Evolutionary conservation across 1,140 invertebrate genomes (phyloP).

Genomic region (Apis dorsata): DNA sequence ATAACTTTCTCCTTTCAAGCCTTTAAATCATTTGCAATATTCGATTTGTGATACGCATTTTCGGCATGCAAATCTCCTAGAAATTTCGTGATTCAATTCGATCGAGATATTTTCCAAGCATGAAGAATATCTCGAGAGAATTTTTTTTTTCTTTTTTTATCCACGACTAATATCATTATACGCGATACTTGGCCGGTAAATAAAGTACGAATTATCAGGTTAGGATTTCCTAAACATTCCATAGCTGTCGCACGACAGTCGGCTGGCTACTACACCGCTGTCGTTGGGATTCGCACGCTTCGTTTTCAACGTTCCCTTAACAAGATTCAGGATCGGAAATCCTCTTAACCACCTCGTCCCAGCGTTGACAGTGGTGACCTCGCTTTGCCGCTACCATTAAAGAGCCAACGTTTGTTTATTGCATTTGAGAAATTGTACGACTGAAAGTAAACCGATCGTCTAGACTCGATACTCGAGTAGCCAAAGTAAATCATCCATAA

Average conservation of each 20-base stretch:
- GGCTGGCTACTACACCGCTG: conserved; percentile 26
- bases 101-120: too few species aligned
- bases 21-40: too few species aligned
- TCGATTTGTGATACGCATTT: too few species aligned
- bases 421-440: background rate
- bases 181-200: too few species aligned
- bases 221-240: conserved; percentile 39
- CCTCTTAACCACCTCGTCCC: conserved; percentile 70
- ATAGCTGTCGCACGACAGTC: background rate
- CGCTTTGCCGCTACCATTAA: conserved; percentile 50
- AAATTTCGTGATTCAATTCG: background rate
- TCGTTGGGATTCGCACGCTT: conserved; percentile 75
- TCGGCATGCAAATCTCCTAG: too few species aligned
- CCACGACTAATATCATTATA: too few species aligned
- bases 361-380: conserved; percentile 68
- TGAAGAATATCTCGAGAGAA: too few species aligned
- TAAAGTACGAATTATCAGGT: background rate
- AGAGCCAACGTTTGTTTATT: conserved; percentile 2
- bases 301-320: conserved; percentile 74
- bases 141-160: too few species aligned
- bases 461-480: conserved; percentile 22
- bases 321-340: conserved; percentile 73
- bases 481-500: background rate
- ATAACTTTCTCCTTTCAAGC: too few species aligned
- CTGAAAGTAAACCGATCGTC: conserved; percentile 18